Evolutionary conservation across 2,797 vertebrate species (phyloP).

Genomic region (Sylvia borin): DNA sequence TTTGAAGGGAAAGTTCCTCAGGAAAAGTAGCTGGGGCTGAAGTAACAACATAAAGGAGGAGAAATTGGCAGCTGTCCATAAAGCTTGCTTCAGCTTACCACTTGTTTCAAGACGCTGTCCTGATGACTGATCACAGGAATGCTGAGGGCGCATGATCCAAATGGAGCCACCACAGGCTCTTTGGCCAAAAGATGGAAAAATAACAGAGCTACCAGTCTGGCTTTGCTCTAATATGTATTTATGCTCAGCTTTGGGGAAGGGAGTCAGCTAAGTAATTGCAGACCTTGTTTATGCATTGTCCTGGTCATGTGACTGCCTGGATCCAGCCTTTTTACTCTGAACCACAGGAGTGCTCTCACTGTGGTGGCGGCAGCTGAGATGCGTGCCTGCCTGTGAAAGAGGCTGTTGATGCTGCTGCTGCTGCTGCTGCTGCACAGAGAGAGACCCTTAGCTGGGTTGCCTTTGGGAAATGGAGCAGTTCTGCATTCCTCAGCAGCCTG

Average conservation of each 20-base stretch:
- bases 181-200: not conserved
- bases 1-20: slow-evolving; percentile 12
- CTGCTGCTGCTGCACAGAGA: not conserved
- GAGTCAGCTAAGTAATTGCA: slow-evolving; percentile 7
- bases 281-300: not conserved
- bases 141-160: not conserved
- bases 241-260: not conserved
- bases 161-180: not conserved
- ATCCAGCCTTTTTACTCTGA: not conserved
- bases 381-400: not conserved
- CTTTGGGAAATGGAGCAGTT: not conserved
- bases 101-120: slow-evolving; percentile 13
- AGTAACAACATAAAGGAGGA: slow-evolving; percentile 28
- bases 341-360: not conserved
- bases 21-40: not conserved
- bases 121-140: not conserved
- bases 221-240: not conserved
- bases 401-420: not conserved
- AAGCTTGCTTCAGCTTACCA: slow-evolving; percentile 14
- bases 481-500: not conserved
- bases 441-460: no score
- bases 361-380: rapidly evolving
- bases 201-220: not conserved
- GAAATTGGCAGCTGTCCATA: slow-evolving; percentile 1
- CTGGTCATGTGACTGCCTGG: not conserved